Base-by-base conservation (phyloP, 1,140 invertebrate species). In the Magallana angulata region DNA sequence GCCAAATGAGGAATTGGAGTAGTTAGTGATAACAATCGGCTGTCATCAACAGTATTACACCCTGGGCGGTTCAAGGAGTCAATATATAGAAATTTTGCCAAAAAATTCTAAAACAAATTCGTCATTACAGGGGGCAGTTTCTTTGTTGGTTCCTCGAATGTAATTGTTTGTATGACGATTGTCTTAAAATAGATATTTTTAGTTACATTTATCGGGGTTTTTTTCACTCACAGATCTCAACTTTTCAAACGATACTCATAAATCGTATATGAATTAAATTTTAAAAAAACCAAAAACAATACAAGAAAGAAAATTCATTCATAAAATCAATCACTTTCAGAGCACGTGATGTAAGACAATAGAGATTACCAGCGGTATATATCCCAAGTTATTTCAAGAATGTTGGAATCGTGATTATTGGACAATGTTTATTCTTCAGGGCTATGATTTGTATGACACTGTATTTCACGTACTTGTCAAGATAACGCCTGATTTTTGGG, bases 281-380 rank as follows among this genome's bases (percentile, higher is more conserved):
- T 68, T 16, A 57, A 24, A 30, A 24, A 16, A 81, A 18, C 1
- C 36, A 2, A 48, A 48, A 48, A 48, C 36, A 48, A 48, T 48
- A 48, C 5, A 48, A 83, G 24, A 83, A 18, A 81, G 7, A 18
- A 83, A 30, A 58, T 16, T 59, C 56, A 59, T 57, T 57, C n/a
- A 58, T 83, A 30, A 59, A 59, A 83, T n/a, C 24, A 57, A 59
- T 83, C 82, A 58, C 56, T 57, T 83, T 57, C 82, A 18, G 56
- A 24, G 56, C 68, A 82, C 57, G 16, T 14, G 48, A 56, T 18
- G 1, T 24, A n/a, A 9, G 71, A 80, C 24, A 80, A 30, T 11
- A n/a, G 56, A 57, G 9, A 57, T 82, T 30, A 57, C 57, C 57
- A 57, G 14, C 6, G 16, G 9, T 7, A n/a, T 82, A 18, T 82